Base-by-base conservation (phyloP, 2,113 vertebrate genomes). In the Emydocephalus ijimae region DNA sequence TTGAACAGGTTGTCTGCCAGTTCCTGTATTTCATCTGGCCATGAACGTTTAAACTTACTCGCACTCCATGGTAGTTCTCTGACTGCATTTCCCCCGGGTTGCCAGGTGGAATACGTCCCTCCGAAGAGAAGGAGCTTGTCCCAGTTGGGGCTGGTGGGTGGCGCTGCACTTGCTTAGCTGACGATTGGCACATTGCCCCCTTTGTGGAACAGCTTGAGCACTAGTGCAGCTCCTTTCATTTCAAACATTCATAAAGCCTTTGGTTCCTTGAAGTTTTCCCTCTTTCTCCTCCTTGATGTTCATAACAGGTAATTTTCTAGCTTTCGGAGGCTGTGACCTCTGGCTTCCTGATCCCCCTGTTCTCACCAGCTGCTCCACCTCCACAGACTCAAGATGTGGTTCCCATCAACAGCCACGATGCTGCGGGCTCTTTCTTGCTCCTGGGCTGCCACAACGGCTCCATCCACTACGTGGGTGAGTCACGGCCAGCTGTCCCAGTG, bases 401-500 rank as follows among this genome's bases (percentile, higher is more conserved):
- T 95, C 98, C 99, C 34, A 99, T 99, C 96, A 99, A 98, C 96
- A 99, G 99, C 94, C 98, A 98, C 0, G 99, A 99, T 5, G 98
- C 99, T 0, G 99, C 99, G 0, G 99, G 99, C 21, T 99, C 99
- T 92, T 98, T 98, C 97, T 98, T 99, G 54, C 98, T 99, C 91
- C 97, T 99, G 0, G 99, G 99, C 56, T 99, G 99, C 95, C 98
- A 98, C 97, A 99, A 99, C 0, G 99, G 99, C 4, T 98, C 98
- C 92, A 98, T 99, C 97, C 99, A 99, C 95, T 99, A 99, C 1
- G 98, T 99, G 3, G 99, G 99, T 99, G 92, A 97, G 97, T n/a
- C 18, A 55, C 0, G 5, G 45, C 15, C 90, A 29, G 90, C 50
- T 3, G 1, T n/a, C 29, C 61, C 61, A 15, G 4, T 4, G 4